phyloP scores from a whole-genome alignment of 2,888 invertebrate genomes.

The Scelioninae gen. 1 region DNA sequence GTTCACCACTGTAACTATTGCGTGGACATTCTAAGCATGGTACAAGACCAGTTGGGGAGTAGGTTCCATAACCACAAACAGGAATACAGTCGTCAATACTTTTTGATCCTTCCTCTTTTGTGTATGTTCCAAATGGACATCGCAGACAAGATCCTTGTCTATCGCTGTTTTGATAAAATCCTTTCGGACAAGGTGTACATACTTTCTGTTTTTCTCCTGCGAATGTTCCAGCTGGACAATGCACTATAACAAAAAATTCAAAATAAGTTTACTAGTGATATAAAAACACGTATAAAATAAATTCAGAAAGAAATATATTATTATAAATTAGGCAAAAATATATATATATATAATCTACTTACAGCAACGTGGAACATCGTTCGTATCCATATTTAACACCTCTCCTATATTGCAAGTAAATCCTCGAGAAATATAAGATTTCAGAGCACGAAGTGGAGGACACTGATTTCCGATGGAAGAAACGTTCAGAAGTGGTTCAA shows the following conservation, averaged over 20 bases:
- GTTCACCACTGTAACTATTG: conserved; percentile 94
- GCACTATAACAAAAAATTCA: conserved; percentile 86
- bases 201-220: conserved; percentile 95
- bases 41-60: conserved; percentile 94
- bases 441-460: conserved; percentile 94
- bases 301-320: too few species aligned
- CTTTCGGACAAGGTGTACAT: conserved; percentile 95
- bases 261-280: too few species aligned
- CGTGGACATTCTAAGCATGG: conserved; percentile 97
- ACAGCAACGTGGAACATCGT: conserved; percentile 96
- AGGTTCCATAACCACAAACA: conserved; percentile 98
- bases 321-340: too few species aligned
- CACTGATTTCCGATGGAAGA: conserved; percentile 96
- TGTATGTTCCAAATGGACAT: conserved; percentile 97
- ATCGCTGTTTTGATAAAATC: conserved; percentile 96
- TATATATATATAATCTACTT: conserved; percentile 84
- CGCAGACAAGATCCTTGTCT: conserved; percentile 95
- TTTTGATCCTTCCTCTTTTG: conserved; percentile 95
- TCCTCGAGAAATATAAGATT: conserved; percentile 93
- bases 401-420: conserved; percentile 97
- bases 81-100: conserved; percentile 94
- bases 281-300: too few species aligned
- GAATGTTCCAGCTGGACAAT: conserved; percentile 98
- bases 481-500: conserved; percentile 94
- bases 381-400: conserved; percentile 96